Percentiles rank a stretch among this genome's conserved stretches.
phyloP scores from a whole-genome alignment of 2,888 invertebrate species.

The Nomada goodeniana region DNA sequence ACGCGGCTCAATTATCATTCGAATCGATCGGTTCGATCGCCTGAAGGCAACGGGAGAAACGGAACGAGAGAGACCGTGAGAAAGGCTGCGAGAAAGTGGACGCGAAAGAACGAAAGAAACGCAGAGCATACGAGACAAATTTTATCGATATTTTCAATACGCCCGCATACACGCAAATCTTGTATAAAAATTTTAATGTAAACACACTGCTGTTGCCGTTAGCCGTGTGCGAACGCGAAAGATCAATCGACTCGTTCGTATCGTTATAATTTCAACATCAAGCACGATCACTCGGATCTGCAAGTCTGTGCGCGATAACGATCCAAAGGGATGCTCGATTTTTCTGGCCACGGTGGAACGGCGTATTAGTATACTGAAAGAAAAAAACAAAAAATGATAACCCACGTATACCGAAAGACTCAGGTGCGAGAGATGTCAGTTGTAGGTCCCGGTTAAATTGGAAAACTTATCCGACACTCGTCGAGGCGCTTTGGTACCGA shows the following conservation, averaged over 20 bases:
- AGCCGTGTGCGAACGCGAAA: slow-evolving; percentile 26
- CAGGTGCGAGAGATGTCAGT: slow-evolving; percentile 79
- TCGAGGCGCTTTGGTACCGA: slow-evolving; percentile 40
- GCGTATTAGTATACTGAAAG: slow-evolving; percentile 80
- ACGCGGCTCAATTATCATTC: slow-evolving; percentile 38
- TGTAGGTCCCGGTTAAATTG: slow-evolving; percentile 72
- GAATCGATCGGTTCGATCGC: slow-evolving; percentile 46
- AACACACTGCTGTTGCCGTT: slow-evolving; percentile 71
- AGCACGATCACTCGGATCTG: background rate
- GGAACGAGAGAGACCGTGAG: slow-evolving; percentile 32
- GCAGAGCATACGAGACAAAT: slow-evolving; percentile 70
- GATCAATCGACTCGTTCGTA: slow-evolving; percentile 35
- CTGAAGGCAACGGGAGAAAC: slow-evolving; percentile 21
- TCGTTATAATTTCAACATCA: background rate
- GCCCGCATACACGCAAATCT: slow-evolving; percentile 78
- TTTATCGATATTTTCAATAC: slow-evolving; percentile 82
- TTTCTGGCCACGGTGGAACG: slow-evolving; percentile 55
- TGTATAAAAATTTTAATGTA: slow-evolving; percentile 74
- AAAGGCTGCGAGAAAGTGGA: slow-evolving; percentile 28
- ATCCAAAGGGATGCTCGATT: slow-evolving; percentile 26
- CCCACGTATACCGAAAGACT: slow-evolving; percentile 83
- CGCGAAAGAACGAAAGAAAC: slow-evolving; percentile 39
- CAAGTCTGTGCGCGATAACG: too few species aligned
- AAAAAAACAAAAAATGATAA: slow-evolving; percentile 73
- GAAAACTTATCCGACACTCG: slow-evolving; percentile 67